phyloP scores from a whole-genome alignment of 2,113 vertebrate species.

The Archocentrus centrarchus region DNA sequence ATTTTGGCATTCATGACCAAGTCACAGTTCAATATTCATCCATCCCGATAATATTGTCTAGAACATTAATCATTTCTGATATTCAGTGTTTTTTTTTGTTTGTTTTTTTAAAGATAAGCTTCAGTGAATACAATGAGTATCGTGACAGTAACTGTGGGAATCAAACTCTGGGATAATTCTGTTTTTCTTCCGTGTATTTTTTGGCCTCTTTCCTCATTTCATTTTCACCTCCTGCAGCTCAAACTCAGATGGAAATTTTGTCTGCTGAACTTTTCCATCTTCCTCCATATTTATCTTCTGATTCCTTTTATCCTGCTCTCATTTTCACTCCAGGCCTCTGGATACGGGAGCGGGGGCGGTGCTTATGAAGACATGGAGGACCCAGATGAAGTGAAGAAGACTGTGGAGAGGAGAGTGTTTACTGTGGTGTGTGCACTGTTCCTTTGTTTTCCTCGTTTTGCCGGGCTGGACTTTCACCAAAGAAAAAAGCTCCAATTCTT shows the following conservation, averaged over 20 bases:
- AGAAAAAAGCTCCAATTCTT: constrained; percentile 27
- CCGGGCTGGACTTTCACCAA: constrained; percentile 8
- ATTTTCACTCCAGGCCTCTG: constrained; percentile 84
- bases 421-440: constrained; percentile 60
- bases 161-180: neutral
- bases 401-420: constrained; percentile 76
- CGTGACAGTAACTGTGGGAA: constrained; percentile 9
- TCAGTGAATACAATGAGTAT: neutral
- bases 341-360: constrained; percentile 86
- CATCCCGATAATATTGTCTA: neutral
- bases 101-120: neutral
- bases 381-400: constrained; percentile 78
- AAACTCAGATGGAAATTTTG: neutral
- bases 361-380: constrained; percentile 79
- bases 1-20: neutral
- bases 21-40: neutral
- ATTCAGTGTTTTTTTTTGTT: neutral
- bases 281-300: constrained; percentile 8
- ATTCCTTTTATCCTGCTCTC: neutral
- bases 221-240: neutral
- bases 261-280: neutral
- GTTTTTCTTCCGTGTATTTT: neutral
- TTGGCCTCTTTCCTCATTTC: neutral
- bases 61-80: neutral
- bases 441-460: neutral